Percentiles rank a stretch among this genome's conserved stretches.
These are phyloP conservation scores for Bombus balteatus DNA, from an alignment of 1,140 invertebrate species.

Conservation along the genomic window DNA sequence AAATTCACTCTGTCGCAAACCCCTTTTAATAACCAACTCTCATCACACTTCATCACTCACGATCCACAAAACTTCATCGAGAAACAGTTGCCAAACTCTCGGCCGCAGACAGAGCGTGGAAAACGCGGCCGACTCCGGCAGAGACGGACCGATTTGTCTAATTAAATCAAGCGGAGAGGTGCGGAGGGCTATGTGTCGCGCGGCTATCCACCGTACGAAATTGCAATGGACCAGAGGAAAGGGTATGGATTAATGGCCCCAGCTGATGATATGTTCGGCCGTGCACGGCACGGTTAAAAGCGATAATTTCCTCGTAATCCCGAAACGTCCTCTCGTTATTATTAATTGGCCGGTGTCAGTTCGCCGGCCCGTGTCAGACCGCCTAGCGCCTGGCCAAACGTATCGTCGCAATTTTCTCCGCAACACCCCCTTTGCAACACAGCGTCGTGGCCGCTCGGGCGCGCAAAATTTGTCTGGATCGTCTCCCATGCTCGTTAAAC, in stretches of 20 bases:
- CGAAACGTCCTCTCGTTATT: constrained; percentile 73
- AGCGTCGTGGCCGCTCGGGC: too few relatives aligned
- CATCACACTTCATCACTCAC: neutral
- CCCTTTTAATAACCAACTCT: neutral
- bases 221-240: constrained; percentile 59
- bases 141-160: constrained; percentile 63
- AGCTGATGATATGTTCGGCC: constrained; percentile 59
- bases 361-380: constrained; percentile 48
- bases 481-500: constrained; percentile 43
- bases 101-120: constrained; percentile 5
- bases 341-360: constrained; percentile 72
- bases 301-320: constrained; percentile 76
- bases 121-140: neutral
- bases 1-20: neutral
- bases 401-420: constrained; percentile 23
- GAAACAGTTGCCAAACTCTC: neutral
- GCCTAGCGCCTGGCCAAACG: neutral
- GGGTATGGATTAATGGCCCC: constrained; percentile 61
- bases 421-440: neutral
- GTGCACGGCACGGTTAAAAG: constrained; percentile 66
- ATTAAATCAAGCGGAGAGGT: constrained; percentile 53
- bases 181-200: constrained; percentile 29
- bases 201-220: constrained; percentile 56
- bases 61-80: constrained; percentile 6
- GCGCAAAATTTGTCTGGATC: constrained; percentile 49